Evolutionary conservation across 2,113 vertebrate genomes (phyloP).

Genomic region (Nycticryphes semicollaris): DNA sequence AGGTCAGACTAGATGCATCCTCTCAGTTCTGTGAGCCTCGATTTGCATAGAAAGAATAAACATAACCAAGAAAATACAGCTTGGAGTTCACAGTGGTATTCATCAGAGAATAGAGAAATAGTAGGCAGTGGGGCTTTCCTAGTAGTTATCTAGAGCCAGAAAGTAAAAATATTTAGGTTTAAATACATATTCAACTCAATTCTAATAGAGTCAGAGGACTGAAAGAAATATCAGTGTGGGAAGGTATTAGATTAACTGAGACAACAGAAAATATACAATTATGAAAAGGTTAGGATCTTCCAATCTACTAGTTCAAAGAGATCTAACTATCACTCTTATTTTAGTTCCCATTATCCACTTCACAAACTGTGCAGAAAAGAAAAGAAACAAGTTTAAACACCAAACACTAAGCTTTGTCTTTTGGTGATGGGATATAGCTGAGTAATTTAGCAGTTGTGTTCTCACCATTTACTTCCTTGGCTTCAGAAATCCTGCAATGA

Average conservation of each 20-base stretch:
- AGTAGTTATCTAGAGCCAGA: neutral
- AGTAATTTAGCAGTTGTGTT: neutral
- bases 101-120: neutral
- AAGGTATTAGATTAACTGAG: neutral
- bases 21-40: neutral
- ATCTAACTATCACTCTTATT: neutral
- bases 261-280: neutral
- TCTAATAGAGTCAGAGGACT: neutral
- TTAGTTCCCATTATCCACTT: neutral
- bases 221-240: neutral
- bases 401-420: neutral
- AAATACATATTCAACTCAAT: constrained; percentile 5
- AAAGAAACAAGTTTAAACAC: neutral
- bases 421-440: neutral
- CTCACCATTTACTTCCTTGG: neutral
- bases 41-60: neutral
- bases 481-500: neutral
- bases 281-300: neutral
- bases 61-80: neutral
- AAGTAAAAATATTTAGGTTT: constrained; percentile 39
- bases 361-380: neutral
- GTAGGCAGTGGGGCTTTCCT: neutral
- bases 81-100: neutral
- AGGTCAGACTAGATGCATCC: neutral
- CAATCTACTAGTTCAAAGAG: neutral